phyloP scores from a whole-genome alignment of 1,140 invertebrate species.

The Ditylenchus dipsaci region DNA sequence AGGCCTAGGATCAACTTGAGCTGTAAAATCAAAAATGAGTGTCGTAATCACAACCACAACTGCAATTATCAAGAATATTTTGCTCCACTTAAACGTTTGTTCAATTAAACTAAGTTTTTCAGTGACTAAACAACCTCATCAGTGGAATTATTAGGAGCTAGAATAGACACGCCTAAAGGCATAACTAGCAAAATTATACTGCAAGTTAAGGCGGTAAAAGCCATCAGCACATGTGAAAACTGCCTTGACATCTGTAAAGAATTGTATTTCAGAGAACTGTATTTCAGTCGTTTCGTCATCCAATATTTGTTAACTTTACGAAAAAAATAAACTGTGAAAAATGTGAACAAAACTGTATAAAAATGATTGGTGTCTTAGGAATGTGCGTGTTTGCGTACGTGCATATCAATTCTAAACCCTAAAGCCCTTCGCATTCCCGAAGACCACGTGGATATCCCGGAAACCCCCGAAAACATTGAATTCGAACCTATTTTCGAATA shows the following conservation, averaged over 20 bases:
- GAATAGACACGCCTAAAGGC: background rate
- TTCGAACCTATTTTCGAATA: no score
- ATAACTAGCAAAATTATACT: slow-evolving; percentile 29
- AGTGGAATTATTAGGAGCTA: slow-evolving; percentile 21
- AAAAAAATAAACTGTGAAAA: no score
- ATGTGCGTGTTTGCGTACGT: no score
- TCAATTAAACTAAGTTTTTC: slow-evolving; percentile 17
- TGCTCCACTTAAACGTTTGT: slow-evolving; percentile 16
- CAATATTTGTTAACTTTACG: no score
- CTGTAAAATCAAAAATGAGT: slow-evolving; percentile 15
- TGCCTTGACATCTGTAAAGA: slow-evolving; percentile 30
- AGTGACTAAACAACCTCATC: background rate
- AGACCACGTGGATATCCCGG: no score
- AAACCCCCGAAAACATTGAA: no score
- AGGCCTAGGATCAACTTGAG: background rate
- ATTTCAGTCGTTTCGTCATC: no score
- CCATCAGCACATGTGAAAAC: slow-evolving; percentile 33
- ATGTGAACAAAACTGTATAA: no score
- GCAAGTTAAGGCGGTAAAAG: slow-evolving; percentile 22
- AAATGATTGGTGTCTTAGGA: no score
- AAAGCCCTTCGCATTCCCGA: no score
- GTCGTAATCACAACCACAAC: slow-evolving; percentile 11
- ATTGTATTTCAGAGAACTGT: background rate
- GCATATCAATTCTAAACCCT: no score
- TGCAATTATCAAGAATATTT: slow-evolving; percentile 9